Percentiles rank a stretch among this genome's conserved stretches.
Conservation (phyloP, 2,797 vertebrate genomes). For the Chelon labrosus region DNA sequence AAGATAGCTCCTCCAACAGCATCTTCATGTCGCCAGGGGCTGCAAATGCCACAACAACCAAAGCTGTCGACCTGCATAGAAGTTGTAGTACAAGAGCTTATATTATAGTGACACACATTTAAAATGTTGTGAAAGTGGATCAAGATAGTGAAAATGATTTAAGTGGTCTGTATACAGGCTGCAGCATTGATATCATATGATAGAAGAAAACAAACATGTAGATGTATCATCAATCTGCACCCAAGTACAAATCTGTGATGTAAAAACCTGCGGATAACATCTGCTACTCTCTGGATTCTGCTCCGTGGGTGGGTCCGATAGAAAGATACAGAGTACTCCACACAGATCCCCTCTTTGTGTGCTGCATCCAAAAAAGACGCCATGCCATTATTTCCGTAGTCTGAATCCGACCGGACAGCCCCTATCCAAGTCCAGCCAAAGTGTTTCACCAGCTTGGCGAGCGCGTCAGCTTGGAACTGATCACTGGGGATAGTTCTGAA, state of each 20-base stretch:
- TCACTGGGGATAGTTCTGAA: constrained; percentile 85
- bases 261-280: constrained; percentile 70
- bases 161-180: too few species aligned
- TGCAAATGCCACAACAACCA: constrained; percentile 74
- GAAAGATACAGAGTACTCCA: constrained; percentile 77
- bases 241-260: background rate
- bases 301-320: constrained; percentile 61
- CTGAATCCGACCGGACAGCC: constrained; percentile 75
- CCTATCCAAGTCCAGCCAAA: constrained; percentile 87
- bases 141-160: too few species aligned
- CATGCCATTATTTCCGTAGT: constrained; percentile 83
- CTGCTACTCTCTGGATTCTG: constrained; percentile 68
- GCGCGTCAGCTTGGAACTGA: constrained; percentile 75
- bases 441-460: constrained; percentile 79
- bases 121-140: too few species aligned
- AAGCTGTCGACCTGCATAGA: constrained; percentile 70
- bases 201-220: background rate
- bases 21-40: constrained; percentile 67
- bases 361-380: constrained; percentile 72
- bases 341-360: constrained; percentile 71
- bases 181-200: too few species aligned
- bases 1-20: constrained; percentile 68
- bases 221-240: background rate
- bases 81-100: background rate
- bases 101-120: too few species aligned